phyloP scores from a whole-genome alignment of 2,797 vertebrate genomes.

The Salarias fasciatus region DNA sequence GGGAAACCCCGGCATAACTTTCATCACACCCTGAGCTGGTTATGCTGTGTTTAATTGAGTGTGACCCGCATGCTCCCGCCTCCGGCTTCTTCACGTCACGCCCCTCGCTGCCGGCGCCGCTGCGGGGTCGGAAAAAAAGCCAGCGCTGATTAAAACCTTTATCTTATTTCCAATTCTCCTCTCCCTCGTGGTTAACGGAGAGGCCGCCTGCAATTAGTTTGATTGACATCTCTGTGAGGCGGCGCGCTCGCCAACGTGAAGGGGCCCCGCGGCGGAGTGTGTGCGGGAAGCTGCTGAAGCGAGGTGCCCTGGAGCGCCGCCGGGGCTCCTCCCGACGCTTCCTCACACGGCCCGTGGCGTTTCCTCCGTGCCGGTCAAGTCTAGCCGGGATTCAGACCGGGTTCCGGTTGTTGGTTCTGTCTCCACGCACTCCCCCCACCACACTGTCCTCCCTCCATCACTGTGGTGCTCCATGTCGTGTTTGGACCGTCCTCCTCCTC shows the following conservation, averaged over 20 bases:
- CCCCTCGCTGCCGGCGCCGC: constrained; percentile 10
- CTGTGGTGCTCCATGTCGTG: constrained; percentile 56
- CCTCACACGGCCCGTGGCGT: constrained; percentile 41
- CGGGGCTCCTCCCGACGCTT: constrained; percentile 14
- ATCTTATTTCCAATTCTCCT: constrained; percentile 53
- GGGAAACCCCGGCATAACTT: constrained; percentile 24
- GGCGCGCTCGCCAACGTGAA: constrained; percentile 26
- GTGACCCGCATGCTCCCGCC: constrained; percentile 48
- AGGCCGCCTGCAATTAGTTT: constrained; percentile 55
- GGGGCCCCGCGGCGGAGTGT: constrained; percentile 48
- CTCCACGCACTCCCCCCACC: constrained; percentile 46
- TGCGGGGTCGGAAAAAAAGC: constrained; percentile 23
- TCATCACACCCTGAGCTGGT: constrained; percentile 40
- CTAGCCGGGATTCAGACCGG: not conserved
- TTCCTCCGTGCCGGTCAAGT: too few relatives aligned
- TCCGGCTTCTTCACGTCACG: constrained; percentile 51
- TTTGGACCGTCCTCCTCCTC: constrained; percentile 39
- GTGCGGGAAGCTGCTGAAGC: constrained; percentile 42
- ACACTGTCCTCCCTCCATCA: constrained; percentile 41
- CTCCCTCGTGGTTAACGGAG: constrained; percentile 12
- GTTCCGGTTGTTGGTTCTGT: not conserved
- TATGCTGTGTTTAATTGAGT: constrained; percentile 30
- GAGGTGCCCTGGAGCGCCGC: constrained; percentile 14
- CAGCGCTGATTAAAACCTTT: constrained; percentile 59
- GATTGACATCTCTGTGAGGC: constrained; percentile 43